Base-by-base conservation (phyloP, 2,888 invertebrate genomes). In the Sipha maydis region DNA sequence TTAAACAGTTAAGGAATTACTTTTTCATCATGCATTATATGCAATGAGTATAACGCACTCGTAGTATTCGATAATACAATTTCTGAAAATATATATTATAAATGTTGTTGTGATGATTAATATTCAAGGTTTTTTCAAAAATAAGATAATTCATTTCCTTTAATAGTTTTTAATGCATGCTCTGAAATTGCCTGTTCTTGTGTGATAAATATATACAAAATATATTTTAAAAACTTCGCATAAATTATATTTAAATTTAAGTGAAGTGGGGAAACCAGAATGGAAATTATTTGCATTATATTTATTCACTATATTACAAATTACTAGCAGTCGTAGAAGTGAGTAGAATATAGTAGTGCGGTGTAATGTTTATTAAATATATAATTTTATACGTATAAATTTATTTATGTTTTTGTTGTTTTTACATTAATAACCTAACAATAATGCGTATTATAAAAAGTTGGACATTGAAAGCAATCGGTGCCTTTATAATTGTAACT, bases 121-220 rank as follows among this genome's bases (percentile, higher is more conserved):
- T 79, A 56, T 80, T 86, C 86, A 86, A 86, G 86, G 86, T 86
- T 86, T 86, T 80, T 73, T 56, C 85, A 67, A 86, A 80, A 71
- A 79, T 71, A 31, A 73, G 79, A 86, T 79, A 86, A 79, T 73
- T 56, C 56, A 80, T 79, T 79, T 86, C 86, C 86, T 80, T 80
- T 84, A 85, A 69, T 34, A 69, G 85, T 69, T 31, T 19, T 78
- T 34, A 69, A 78, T 28, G 11, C 19, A 21, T 25, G 31, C 28
- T 41, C 48, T 48, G 8, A 48, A 48, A 48, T 48, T 48, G 48
- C 48, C 17, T 71, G 38, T 28, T 54, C 21, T 78, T 21, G 21
- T n/a, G 5, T 54, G 21, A 38, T 19, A 54, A 71, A 54, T 1
- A 34, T 85, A 77, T 48, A 78, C 48, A 11, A 75, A 77, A 56